Base-by-base conservation (phyloP, 2,113 vertebrate genomes). In the Martes martes region DNA sequence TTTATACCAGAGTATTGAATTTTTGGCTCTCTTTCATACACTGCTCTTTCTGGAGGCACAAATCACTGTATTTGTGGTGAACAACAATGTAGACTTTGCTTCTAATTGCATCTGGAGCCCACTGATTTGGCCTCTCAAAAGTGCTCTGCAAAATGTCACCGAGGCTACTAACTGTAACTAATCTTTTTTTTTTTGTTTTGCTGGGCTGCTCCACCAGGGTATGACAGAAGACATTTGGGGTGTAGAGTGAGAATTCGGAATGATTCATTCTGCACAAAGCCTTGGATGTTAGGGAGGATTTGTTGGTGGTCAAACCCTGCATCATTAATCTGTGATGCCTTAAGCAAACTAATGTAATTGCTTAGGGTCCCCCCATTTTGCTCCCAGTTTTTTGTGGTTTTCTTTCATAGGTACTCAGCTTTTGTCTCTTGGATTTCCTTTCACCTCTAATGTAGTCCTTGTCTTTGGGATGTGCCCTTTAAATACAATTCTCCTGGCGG, bases 1-100 rank as follows among this genome's bases (percentile, higher is more conserved):
- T 94, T 86, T 71, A 93, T 69, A 78, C 28, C 21, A 93, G 50
- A 65, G 57, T 89, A 95, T 39, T 87, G 65, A 91, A 33, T 89
- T 92, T 94, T 65, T 39, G 65, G 42, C 33, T 87, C 94, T 80
- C 13, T 21, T 94, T 96, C 78, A 67, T 63, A 52, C 2, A 2
- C 39, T 90, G 10, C 50, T 85, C 28, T 96, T 84, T 92, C 36
- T 52, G 36, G 69, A 31, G 88, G 92, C n/a, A 90, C 23, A 94
- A 96, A 82, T 96, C 55, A 69, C 69, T 79, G 16, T 42, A 50
- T 73, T 76, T 87, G 21, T 89, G 69, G 61, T 84, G 45, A 89
- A 45, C 11, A 45, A 76, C 1, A 5, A 57, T 24, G 13, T 15
- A 84, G 81, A 9, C 61, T 36, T 36, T 24, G 39, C 65, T 90